Evolutionary conservation across 2,888 invertebrate species (phyloP).

Genomic region (Mamestra brassicae): DNA sequence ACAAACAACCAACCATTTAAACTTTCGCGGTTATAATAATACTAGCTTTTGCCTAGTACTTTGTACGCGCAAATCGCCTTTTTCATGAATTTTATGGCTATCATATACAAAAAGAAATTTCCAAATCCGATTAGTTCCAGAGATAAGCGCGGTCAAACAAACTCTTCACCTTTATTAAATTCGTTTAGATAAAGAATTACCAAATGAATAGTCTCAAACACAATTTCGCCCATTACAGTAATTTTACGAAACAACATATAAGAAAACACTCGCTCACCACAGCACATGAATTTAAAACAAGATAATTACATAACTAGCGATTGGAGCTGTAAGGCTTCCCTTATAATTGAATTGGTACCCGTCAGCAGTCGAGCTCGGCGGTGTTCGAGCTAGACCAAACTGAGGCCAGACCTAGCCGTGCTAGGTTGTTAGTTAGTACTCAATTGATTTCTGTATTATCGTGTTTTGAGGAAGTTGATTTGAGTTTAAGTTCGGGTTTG

Average conservation of each 20-base stretch:
- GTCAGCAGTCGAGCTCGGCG: constrained; percentile 12
- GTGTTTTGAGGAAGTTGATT: constrained; percentile 26
- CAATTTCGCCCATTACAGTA: neutral
- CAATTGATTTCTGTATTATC: constrained; percentile 21
- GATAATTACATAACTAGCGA: constrained; percentile 56
- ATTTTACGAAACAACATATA: neutral
- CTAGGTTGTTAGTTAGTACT: constrained; percentile 40
- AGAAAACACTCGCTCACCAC: neutral
- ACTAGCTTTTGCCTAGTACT: too few relatives aligned
- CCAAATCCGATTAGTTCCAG: too few relatives aligned
- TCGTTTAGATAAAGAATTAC: too few relatives aligned
- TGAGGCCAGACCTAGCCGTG: constrained; percentile 23
- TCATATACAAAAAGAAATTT: too few relatives aligned
- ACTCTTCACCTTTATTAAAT: too few relatives aligned
- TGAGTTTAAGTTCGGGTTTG: neutral
- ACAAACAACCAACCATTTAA: too few relatives aligned
- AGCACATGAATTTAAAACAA: constrained; percentile 52
- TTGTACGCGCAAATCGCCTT: too few relatives aligned
- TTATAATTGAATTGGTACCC: constrained; percentile 66
- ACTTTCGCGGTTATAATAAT: too few relatives aligned
- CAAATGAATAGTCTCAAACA: too few relatives aligned
- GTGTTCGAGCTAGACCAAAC: constrained; percentile 12
- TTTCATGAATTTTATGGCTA: too few relatives aligned
- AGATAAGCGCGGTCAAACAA: too few relatives aligned
- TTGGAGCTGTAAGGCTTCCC: constrained; percentile 61